A percentile compares a stretch with the other conserved stretches of the same genome.
phyloP scores from a whole-genome alignment of 1,140 invertebrate species.

The Acromyrmex charruanus region DNA sequence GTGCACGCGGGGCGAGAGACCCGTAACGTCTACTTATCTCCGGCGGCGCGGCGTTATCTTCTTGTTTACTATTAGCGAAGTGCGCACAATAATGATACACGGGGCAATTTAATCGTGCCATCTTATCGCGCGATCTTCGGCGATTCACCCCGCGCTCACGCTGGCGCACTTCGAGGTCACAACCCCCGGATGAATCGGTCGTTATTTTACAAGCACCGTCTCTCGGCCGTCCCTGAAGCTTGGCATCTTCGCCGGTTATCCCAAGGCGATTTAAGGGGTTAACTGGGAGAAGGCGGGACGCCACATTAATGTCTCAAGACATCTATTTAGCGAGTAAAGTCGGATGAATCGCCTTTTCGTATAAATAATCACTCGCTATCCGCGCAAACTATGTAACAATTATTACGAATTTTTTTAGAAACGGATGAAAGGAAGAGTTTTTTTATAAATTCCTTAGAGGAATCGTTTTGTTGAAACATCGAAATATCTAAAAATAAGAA shows the following conservation, averaged over 20 bases:
- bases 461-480: no score
- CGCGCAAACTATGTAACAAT: constrained; percentile 6
- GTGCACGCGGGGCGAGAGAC: constrained; percentile 44
- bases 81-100: constrained; percentile 65
- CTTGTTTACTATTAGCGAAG: constrained; percentile 59
- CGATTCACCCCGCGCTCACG: constrained; percentile 45
- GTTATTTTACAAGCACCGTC: constrained; percentile 40
- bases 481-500: no score
- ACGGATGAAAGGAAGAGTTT: background rate
- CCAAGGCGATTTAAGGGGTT: constrained; percentile 14
- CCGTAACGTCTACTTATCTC: constrained; percentile 57
- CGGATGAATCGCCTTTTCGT: background rate
- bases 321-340: background rate
- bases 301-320: constrained; percentile 4
- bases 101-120: constrained; percentile 61
- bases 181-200: constrained; percentile 48
- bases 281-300: background rate
- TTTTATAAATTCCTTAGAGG: background rate
- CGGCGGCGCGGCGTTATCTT: constrained; percentile 48
- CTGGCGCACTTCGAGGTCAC: constrained; percentile 34
- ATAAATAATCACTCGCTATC: background rate
- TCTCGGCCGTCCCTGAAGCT: background rate
- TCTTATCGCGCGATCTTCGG: constrained; percentile 60
- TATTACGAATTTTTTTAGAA: background rate
- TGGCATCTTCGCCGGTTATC: constrained; percentile 13